Conservation (phyloP, 2,113 vertebrate genomes). For the Sinocyclocheilus anophthalmus region DNA sequence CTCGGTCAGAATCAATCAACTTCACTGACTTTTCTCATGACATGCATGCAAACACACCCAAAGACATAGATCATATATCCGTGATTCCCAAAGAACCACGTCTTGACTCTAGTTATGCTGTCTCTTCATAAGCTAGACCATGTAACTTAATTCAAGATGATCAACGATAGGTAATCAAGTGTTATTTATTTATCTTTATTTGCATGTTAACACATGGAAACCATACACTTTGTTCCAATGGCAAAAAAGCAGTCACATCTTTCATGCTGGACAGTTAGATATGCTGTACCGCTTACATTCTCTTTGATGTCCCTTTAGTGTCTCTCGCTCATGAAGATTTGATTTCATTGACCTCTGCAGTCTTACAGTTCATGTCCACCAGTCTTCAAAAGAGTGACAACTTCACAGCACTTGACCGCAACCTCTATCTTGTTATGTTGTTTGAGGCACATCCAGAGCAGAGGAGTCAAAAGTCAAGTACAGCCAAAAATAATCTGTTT, state of each 20-base stretch:
- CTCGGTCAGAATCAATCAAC: conserved; percentile 73
- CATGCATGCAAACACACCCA: conserved; percentile 33
- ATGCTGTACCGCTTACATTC: not conserved
- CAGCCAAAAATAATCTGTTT: conserved; percentile 44
- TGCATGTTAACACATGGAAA: conserved; percentile 17
- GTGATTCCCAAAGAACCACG: not conserved
- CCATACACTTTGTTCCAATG: not conserved
- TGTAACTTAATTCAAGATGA: conserved; percentile 16
- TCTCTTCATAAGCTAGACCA: not conserved
- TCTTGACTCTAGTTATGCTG: not conserved
- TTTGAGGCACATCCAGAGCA: conserved; percentile 61
- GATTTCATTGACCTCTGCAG: conserved; percentile 73
- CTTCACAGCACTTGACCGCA: conserved; percentile 62
- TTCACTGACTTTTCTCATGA: conserved; percentile 60
- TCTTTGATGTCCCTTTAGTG: conserved; percentile 20
- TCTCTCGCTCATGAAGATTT: conserved; percentile 45
- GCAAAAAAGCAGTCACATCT: not conserved
- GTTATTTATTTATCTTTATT: conserved; percentile 3
- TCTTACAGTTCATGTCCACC: conserved; percentile 63
- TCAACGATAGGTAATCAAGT: not conserved
- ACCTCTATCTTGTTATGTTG: conserved; percentile 70
- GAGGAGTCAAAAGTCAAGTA: conserved; percentile 66
- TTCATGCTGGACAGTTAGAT: conserved; percentile 9
- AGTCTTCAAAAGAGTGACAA: conserved; percentile 66
- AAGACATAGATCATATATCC: conserved; percentile 30